A percentile compares a stretch with the other conserved stretches of the same genome.
These are phyloP conservation scores for Himalopsyche tibetana DNA, from an alignment of 2,888 invertebrate species.

Conservation along the genomic window DNA sequence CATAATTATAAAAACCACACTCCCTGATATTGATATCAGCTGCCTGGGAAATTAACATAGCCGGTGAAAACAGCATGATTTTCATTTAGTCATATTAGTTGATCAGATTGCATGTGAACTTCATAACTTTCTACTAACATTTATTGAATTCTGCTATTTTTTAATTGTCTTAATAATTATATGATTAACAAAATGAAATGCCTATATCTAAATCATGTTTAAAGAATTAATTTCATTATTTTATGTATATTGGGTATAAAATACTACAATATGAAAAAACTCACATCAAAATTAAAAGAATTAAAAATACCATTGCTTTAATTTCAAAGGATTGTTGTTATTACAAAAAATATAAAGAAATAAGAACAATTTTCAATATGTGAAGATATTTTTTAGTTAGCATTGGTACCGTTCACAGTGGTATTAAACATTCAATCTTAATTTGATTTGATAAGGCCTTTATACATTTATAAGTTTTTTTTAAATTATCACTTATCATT, in stretches of 20 bases:
- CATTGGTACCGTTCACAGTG: neutral
- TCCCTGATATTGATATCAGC: neutral
- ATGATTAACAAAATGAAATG: conserved; percentile 2
- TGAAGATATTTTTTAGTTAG: conserved; percentile 23
- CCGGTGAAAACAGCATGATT: neutral
- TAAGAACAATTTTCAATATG: neutral
- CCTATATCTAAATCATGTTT: conserved; percentile 13
- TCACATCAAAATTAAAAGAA: conserved; percentile 25
- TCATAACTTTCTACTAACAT: too few relatives aligned
- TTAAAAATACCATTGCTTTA: conserved; percentile 42
- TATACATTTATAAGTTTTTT: conserved; percentile 16
- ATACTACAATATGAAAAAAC: conserved; percentile 33
- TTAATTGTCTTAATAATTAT: neutral
- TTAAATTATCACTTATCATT: conserved; percentile 28
- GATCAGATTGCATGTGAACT: too few relatives aligned
- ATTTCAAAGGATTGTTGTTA: conserved; percentile 32
- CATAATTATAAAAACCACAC: neutral
- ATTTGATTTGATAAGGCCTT: conserved; percentile 41
- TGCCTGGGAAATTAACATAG: neutral
- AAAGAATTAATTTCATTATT: conserved; percentile 27
- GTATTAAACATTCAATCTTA: conserved; percentile 33
- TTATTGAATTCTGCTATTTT: neutral
- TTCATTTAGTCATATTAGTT: neutral
- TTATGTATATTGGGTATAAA: conserved; percentile 40
- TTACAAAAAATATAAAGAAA: neutral